Evolutionary conservation across 2,797 vertebrate species (phyloP).

Genomic region (Eleutherodactylus coqui): DNA sequence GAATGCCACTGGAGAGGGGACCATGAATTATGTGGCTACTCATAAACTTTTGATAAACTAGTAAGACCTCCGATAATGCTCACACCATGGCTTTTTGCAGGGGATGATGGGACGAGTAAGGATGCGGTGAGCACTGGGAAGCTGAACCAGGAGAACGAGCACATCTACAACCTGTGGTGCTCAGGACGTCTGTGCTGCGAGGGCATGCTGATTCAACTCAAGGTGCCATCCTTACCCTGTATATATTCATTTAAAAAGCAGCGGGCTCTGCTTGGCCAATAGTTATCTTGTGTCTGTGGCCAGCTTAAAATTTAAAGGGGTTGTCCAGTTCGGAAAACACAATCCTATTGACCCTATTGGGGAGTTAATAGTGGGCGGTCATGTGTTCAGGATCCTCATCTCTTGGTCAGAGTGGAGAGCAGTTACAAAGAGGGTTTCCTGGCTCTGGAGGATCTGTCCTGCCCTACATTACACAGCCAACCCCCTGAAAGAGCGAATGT

Average conservation of each 20-base stretch:
- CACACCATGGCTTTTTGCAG: slow-evolving; percentile 70
- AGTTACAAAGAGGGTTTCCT: too few relatives aligned
- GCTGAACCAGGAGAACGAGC: slow-evolving; percentile 97
- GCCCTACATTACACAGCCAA: too few relatives aligned
- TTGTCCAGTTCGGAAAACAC: not conserved
- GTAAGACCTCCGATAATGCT: not conserved
- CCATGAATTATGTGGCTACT: not conserved
- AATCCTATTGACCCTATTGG: too few relatives aligned
- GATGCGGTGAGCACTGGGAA: slow-evolving; percentile 95
- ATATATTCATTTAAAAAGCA: not conserved
- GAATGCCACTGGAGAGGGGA: too few relatives aligned
- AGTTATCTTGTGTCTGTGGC: not conserved
- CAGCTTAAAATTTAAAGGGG: not conserved
- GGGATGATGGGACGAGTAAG: slow-evolving; percentile 96
- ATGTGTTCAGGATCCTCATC: too few relatives aligned
- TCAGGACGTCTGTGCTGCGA: slow-evolving; percentile 97
- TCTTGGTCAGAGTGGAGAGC: too few relatives aligned
- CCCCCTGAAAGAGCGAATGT: too few relatives aligned
- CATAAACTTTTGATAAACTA: not conserved
- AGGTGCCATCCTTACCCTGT: slow-evolving; percentile 71
- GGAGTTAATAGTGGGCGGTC: too few relatives aligned
- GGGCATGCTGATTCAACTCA: slow-evolving; percentile 98
- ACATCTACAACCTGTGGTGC: slow-evolving; percentile 98
- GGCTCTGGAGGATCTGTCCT: too few relatives aligned
- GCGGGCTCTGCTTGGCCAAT: too few relatives aligned